phyloP scores from a whole-genome alignment of 2,888 invertebrate genomes.

The Cheiracanthium punctorium region DNA sequence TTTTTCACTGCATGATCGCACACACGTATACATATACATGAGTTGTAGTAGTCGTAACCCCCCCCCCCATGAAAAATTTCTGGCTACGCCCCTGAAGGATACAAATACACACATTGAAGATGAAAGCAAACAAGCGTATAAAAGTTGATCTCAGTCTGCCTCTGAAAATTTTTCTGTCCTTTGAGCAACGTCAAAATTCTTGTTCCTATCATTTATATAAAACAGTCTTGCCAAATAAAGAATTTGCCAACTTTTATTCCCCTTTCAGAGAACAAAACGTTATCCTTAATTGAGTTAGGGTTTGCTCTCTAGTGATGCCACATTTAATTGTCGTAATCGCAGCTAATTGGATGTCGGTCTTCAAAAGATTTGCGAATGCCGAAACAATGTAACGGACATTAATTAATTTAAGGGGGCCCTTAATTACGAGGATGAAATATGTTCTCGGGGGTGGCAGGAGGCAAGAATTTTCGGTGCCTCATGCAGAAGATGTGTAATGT shows the following conservation, averaged over 20 bases:
- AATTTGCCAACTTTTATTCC: not conserved
- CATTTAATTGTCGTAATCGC: constrained; percentile 23
- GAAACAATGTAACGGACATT: constrained; percentile 3
- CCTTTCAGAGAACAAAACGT: not conserved
- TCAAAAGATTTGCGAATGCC: not conserved
- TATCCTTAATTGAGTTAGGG: constrained; percentile 4
- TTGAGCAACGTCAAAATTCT: not conserved
- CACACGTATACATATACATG: no score
- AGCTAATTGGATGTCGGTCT: constrained; percentile 39
- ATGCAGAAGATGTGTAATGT: no score
- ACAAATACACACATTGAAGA: no score
- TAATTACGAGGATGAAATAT: not conserved
- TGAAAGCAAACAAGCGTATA: no score
- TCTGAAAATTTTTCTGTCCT: not conserved
- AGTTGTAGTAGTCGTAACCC: no score
- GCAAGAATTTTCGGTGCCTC: not conserved
- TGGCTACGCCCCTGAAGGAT: no score
- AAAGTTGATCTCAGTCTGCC: no score
- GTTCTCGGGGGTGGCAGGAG: not conserved
- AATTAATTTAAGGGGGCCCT: not conserved
- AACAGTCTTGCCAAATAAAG: not conserved
- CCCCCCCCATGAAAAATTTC: no score
- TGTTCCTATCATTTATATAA: not conserved
- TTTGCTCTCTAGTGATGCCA: not conserved
- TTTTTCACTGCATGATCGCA: no score